Percentiles rank a stretch among this genome's conserved stretches.
phyloP scores from a whole-genome alignment of 2,113 vertebrate species.

The Lontra canadensis region DNA sequence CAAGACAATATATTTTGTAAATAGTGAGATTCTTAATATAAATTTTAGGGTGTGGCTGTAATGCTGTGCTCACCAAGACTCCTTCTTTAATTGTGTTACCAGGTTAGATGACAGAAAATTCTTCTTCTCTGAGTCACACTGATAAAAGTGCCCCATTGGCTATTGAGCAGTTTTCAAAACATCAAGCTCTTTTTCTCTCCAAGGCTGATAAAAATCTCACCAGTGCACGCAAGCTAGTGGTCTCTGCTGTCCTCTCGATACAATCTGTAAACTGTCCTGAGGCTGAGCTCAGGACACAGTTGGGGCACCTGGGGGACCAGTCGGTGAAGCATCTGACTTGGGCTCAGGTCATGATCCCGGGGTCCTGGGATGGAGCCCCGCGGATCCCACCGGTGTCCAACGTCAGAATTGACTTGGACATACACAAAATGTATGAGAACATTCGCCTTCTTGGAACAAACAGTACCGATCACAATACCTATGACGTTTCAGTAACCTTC shows the following conservation, averaged over 20 bases:
- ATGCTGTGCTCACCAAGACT: not conserved
- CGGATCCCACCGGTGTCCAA: not conserved
- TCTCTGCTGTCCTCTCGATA: constrained; percentile 69
- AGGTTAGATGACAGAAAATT: not conserved
- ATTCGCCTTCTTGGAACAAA: constrained; percentile 50
- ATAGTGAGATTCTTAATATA: not conserved
- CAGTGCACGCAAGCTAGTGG: not conserved
- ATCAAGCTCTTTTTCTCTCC: not conserved
- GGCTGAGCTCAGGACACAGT: constrained; percentile 65
- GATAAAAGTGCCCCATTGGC: not conserved
- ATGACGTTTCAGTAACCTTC: constrained; percentile 50
- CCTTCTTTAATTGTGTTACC: not conserved
- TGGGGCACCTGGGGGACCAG: not conserved
- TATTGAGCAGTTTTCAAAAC: not conserved
- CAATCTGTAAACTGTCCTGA: constrained; percentile 69
- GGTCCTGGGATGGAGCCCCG: not conserved
- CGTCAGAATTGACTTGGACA: constrained; percentile 3
- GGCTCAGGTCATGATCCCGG: not conserved
- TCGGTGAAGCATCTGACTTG: not conserved
- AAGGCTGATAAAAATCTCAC: not conserved
- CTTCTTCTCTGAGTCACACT: not conserved
- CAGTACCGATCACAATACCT: not conserved
- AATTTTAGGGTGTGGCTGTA: not conserved
- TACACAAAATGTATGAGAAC: constrained; percentile 20
- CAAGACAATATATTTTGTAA: constrained; percentile 43